Evolutionary conservation across 2,888 invertebrate genomes (phyloP).

Genomic region (Sphaerophoria taeniata): DNA sequence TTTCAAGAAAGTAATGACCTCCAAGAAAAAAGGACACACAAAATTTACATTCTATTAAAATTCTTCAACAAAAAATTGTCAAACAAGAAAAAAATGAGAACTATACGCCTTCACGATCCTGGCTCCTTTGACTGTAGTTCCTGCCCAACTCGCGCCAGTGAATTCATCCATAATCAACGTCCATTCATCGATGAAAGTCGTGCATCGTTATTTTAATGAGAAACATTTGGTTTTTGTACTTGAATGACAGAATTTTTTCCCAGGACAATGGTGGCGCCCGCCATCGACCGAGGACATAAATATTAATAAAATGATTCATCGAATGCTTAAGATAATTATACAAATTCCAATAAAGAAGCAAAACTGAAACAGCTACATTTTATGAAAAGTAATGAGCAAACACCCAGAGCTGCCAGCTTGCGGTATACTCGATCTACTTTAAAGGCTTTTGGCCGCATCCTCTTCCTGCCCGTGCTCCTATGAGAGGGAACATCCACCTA

Average conservation of each 20-base stretch:
- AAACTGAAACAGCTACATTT: not conserved
- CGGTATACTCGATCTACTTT: not conserved
- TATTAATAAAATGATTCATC: conserved; percentile 59
- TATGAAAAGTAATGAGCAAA: conserved; percentile 35
- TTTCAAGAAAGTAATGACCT: not conserved
- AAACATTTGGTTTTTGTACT: conserved; percentile 66
- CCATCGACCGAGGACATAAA: conserved; percentile 37
- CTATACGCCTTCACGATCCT: not conserved
- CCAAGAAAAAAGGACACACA: conserved; percentile 60
- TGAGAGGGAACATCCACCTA: conserved; percentile 1
- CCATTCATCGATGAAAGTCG: conserved; percentile 70
- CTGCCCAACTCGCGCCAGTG: not conserved
- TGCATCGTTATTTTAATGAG: conserved; percentile 73
- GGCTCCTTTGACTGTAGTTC: conserved; percentile 7
- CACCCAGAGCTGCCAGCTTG: conserved; percentile 37
- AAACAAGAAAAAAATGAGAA: conserved; percentile 4
- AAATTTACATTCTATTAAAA: conserved; percentile 71
- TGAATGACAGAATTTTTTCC: conserved; percentile 41
- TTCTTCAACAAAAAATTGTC: conserved; percentile 25
- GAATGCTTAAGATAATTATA: conserved; percentile 68
- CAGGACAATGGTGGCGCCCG: not conserved
- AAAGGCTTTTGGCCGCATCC: not conserved
- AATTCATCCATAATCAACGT: conserved; percentile 70
- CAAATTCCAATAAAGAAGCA: conserved; percentile 35
- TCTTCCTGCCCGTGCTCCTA: not conserved